Evolutionary conservation across 2,113 vertebrate genomes (phyloP), one percentile per base, ranked within the genome.

Genomic region (Rhynchomys soricoides): DNA sequence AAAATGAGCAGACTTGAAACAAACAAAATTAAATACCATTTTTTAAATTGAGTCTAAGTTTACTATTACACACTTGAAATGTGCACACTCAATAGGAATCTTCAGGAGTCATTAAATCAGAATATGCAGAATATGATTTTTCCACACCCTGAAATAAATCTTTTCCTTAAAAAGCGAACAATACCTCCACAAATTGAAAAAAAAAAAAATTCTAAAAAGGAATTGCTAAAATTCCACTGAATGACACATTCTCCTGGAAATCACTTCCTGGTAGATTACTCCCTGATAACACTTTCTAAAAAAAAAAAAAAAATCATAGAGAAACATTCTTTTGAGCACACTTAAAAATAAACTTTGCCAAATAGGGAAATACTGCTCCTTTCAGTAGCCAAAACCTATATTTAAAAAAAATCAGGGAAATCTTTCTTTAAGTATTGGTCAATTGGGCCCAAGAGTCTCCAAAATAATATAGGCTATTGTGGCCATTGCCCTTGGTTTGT

Each of bases 221-320:
- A 92, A 59, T 90, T 90, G 50, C 45, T 90, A 22, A 91, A 95
- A 79, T 94, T 93, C 52, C 83, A 68, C 19, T 83, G 48, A 70
- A 83, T 77, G 71, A 74, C 16, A 37, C 19, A 66, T 40, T 91
- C 77, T 93, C 68, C 50, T 92, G 86, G 77, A 86, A 86, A 66
- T 86, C 10, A 24, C 37, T 82, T 90, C 37, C 71, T 74, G 50
- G 55, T 73, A 5, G 2, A 70, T 81, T 55, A 64, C 40, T 21
- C 55, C 50, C 48, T 13, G 40, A 66, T 37, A 62, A 19, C 48
- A 74, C 37, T 26, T 48, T 90, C 24, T 40, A 3, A 13, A 55
- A 55, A 59, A 59, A 59, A 59, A 31, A 9, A 59, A 66, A 96
- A 82, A 40, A 37, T 22, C 21, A 82, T 7, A n/a, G 81, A 40